These are phyloP conservation scores for Scaptodrosophila latifasciaeformis DNA, from an alignment of 2,888 invertebrate species.

Conservation along the genomic window DNA sequence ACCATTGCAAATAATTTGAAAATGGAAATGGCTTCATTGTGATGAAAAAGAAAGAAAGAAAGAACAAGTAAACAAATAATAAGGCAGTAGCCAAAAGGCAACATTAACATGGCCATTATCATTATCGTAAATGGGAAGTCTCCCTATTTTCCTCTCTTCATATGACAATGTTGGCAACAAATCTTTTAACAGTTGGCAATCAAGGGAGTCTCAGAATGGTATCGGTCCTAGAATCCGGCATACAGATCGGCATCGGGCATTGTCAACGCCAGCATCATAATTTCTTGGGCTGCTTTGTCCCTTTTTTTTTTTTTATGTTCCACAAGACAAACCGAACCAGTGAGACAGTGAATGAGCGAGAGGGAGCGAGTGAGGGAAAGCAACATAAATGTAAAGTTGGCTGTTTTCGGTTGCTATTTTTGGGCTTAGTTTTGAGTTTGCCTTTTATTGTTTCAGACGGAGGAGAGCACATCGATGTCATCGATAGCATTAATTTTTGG, in stretches of 20 bases:
- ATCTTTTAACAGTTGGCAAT: constrained; percentile 75
- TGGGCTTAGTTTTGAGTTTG: constrained; percentile 21
- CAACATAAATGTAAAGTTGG: neutral
- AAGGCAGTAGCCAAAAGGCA: no score
- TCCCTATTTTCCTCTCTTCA: no score
- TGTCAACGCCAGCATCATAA: constrained; percentile 54
- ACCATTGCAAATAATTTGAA: no score
- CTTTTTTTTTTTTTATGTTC: constrained; percentile 33
- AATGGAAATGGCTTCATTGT: no score
- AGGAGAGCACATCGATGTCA: constrained; percentile 54
- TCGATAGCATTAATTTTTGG: constrained; percentile 64
- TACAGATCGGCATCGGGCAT: neutral
- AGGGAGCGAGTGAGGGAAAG: no score
- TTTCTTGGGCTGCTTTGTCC: constrained; percentile 59
- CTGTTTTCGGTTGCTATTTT: constrained; percentile 27
- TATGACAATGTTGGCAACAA: constrained; percentile 65
- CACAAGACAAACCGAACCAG: no score
- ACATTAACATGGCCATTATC: constrained; percentile 57
- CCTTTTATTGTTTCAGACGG: constrained; percentile 53
- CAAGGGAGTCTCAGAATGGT: constrained; percentile 51
- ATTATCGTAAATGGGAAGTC: no score
- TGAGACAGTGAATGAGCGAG: no score
- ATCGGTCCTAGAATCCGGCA: constrained; percentile 19
- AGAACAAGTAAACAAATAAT: no score
- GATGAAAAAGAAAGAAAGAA: no score